Evolutionary conservation across 2,113 vertebrate genomes (phyloP), one percentile per base, ranked within the genome.

Genomic region (Pelodiscus sinensis): DNA sequence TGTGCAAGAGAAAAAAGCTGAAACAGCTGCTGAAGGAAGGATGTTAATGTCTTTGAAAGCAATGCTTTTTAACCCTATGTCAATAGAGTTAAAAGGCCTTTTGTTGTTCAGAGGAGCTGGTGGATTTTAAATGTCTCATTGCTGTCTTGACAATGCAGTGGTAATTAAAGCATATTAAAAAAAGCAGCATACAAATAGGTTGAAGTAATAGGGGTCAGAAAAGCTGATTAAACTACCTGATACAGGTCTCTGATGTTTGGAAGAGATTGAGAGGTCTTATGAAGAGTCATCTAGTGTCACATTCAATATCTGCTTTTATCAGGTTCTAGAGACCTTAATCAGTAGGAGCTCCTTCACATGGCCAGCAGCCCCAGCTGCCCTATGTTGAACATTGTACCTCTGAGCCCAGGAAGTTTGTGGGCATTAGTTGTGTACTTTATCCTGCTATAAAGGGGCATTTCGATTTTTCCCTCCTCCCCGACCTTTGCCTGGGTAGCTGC

Each of bases 231-330:
- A 15, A 54, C 44, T 22, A 15, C 29, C 62, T 51, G 22, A 25
- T 35, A 73, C 38, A 55, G 54, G 50, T 77, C 21, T 86, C 54
- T 52, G 58, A 82, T 89, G 65, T 31, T 27, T 51, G 24, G 65
- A 55, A 82, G 80, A 44, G n/a, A 60, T 71, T n/a, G 54, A 82
- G 80, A 71, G 51, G 65, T 71, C 14, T 60, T 71, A 31, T 10
- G 15, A 50, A 82, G 35, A 38, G 65, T 68, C 35, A 55, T 31
- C 87, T 44, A 44, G 87, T 75, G 55, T 54, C 87, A 73, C 19
- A 77, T 60, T 82, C 58, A 89, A 57, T 65, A 82, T 89, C 79
- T 89, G 87, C 80, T 82, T 75, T 79, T 54, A 89, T 82, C 82
- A 75, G 52, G 22, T 52, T 31, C 51, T 52, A 84, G 51, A 9